Conservation (phyloP, 92 coral and sea anemone genomes). For the Umimayanthus chanpuru region DNA sequence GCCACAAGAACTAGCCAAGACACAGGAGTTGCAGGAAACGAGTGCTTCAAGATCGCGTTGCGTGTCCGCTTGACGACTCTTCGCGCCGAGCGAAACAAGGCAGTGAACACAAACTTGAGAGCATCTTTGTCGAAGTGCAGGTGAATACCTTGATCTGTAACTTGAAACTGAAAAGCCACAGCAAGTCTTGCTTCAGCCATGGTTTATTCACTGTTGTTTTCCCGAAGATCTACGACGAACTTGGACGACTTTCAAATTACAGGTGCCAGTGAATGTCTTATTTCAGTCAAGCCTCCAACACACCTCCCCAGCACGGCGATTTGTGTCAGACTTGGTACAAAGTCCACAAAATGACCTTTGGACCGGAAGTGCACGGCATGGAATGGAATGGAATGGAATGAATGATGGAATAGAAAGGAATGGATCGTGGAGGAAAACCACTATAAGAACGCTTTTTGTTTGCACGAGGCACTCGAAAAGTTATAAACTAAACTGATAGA, state of each 20-base stretch:
- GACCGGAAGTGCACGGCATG: not conserved
- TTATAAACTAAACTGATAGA: too few relatives aligned
- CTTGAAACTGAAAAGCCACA: conserved; percentile 94
- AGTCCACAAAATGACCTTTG: conserved; percentile 18
- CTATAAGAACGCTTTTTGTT: too few relatives aligned
- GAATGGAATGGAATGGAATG: too few relatives aligned
- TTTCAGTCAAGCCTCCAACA: conserved; percentile 29
- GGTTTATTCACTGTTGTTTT: not conserved
- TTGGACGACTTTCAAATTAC: not conserved
- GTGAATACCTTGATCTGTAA: conserved; percentile 88
- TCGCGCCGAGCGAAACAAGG: conserved; percentile 73
- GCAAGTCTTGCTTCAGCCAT: conserved; percentile 99
- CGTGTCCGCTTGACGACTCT: conserved; percentile 73
- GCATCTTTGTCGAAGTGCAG: conserved; percentile 88
- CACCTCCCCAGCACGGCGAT: conserved; percentile 4
- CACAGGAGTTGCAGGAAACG: conserved; percentile 95
- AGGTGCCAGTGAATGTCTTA: not conserved
- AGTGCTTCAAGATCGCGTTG: conserved; percentile 82
- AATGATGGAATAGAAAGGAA: too few relatives aligned
- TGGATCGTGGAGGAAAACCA: too few relatives aligned
- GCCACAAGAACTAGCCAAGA: conserved; percentile 95
- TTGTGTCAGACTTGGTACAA: not conserved
- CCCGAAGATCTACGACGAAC: not conserved
- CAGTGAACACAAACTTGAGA: conserved; percentile 80
- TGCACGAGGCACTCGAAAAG: too few relatives aligned